Percentiles rank a stretch among this genome's conserved stretches.
phyloP scores from a whole-genome alignment of 1,140 invertebrate species.

The Euschistus heros region DNA sequence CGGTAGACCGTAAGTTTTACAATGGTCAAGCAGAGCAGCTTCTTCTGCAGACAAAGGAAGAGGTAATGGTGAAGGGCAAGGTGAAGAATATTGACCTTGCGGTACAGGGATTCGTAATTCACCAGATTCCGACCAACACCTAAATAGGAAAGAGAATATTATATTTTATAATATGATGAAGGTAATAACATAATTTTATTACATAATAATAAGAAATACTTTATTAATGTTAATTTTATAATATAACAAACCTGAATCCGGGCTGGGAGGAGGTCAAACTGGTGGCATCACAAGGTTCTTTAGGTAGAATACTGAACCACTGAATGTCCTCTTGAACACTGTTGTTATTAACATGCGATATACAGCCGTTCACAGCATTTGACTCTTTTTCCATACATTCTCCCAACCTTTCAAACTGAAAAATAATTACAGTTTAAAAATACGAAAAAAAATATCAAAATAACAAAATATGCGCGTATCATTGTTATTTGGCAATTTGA shows the following conservation, averaged over 20 bases:
- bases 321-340: conserved; percentile 20
- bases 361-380: conserved; percentile 25
- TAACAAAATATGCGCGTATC: background rate
- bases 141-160: conserved; percentile 31
- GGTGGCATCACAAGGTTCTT: conserved; percentile 47
- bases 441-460: background rate
- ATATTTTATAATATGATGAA: background rate
- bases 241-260: conserved; percentile 26
- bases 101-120: conserved; percentile 48
- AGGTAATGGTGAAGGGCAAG: conserved; percentile 46
- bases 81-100: conserved; percentile 13
- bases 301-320: conserved; percentile 52
- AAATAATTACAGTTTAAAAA: background rate
- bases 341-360: conserved; percentile 11
- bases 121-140: conserved; percentile 35
- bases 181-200: too few relatives aligned
- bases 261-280: conserved; percentile 29
- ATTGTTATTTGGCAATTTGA: background rate
- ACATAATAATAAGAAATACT: background rate
- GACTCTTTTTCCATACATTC: conserved; percentile 29
- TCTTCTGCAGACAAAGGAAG: conserved; percentile 66
- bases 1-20: conserved; percentile 60
- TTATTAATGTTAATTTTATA: background rate
- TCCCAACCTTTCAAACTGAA: conserved; percentile 28
- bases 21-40: conserved; percentile 55